phyloP scores from a whole-genome alignment of 1,140 invertebrate genomes.

The Dreissena polymorpha region DNA sequence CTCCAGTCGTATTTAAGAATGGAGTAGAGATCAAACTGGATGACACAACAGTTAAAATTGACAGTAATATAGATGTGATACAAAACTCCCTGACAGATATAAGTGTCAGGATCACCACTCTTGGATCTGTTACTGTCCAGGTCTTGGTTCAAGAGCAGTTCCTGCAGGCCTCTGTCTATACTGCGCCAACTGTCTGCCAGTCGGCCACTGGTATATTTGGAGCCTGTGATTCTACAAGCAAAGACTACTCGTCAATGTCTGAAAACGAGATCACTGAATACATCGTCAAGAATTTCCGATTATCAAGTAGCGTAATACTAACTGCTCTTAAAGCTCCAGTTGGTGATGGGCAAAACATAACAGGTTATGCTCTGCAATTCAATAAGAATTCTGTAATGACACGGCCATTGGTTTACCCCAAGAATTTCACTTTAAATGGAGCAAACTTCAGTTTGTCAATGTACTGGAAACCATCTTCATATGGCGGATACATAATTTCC shows the following conservation, averaged over 20 bases:
- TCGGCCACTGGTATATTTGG: slow-evolving; percentile 54
- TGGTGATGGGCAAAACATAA: slow-evolving; percentile 26
- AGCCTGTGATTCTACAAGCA: slow-evolving; percentile 40
- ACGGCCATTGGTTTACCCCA: slow-evolving; percentile 33
- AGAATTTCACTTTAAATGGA: slow-evolving; percentile 12
- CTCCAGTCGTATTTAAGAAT: slow-evolving; percentile 49
- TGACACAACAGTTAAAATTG: slow-evolving; percentile 15
- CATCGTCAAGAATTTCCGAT: slow-evolving; percentile 37
- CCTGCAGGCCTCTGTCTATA: slow-evolving; percentile 37
- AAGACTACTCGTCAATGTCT: slow-evolving; percentile 46
- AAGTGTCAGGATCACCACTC: slow-evolving; percentile 16
- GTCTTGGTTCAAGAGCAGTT: slow-evolving; percentile 48
- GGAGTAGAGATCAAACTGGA: slow-evolving; percentile 30
- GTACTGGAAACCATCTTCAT: slow-evolving; percentile 52
- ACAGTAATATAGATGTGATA: slow-evolving; percentile 25
- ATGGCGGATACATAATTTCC: slow-evolving; percentile 60
- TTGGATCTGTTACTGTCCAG: slow-evolving; percentile 25
- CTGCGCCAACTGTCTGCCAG: slow-evolving; percentile 37
- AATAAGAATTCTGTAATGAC: slow-evolving; percentile 60
- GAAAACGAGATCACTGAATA: slow-evolving; percentile 47
- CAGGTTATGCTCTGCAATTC: slow-evolving; percentile 62
- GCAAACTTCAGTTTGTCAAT: slow-evolving; percentile 59
- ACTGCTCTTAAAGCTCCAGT: slow-evolving; percentile 29
- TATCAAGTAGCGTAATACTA: slow-evolving; percentile 44
- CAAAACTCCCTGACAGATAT: slow-evolving; percentile 47